Evolutionary conservation across 1,140 invertebrate species (phyloP), one percentile per base, ranked within the genome.

Genomic region (Melipona quadrifasciata): DNA sequence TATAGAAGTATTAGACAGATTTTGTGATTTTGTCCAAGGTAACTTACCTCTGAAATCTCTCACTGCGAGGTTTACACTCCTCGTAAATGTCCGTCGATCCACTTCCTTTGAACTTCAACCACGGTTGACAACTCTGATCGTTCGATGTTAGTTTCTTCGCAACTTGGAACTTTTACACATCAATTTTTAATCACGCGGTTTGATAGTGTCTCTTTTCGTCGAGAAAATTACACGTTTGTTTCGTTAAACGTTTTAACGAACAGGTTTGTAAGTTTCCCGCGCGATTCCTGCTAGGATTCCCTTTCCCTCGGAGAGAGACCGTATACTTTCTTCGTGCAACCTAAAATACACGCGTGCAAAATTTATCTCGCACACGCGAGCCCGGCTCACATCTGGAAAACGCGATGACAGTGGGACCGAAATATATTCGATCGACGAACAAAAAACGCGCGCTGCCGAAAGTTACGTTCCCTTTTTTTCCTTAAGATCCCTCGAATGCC

Each of bases 381-480:
- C 53, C 34, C 24, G 24, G 73, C 79, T 76, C 82, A 71, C 86
- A 87, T 87, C 86, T 87, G 86, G 86, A 79, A 85, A 85, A 87
- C 86, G 86, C 79, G 86, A 87, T 87, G 86, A 87, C 86, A 87
- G 86, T 87, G 84, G 78, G 84, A 87, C 86, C 73, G 84, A 87
- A 87, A 87, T 87, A 87, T 87, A 87, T 85, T 74, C 78, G 77
- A 85, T 85, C 68, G 67, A 85, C 77, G 83, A 87, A 78, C 83
- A 87, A 85, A 87, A 87, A 87, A 78, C 39, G 21, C 16, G 39
- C 58, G 19, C 31, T 70, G 70, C 4, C 81, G 27, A 84, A 84
- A 84, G 53, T 79, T 67, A 53, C n/a, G 8, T 39, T 51, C 67
- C 21, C 16, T 64, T 68, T 58, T 85, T 85, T 65, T 14, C n/a